These are phyloP conservation scores for Eudemis profundana DNA, from an alignment of 2,888 invertebrate species.

Conservation along the genomic window DNA sequence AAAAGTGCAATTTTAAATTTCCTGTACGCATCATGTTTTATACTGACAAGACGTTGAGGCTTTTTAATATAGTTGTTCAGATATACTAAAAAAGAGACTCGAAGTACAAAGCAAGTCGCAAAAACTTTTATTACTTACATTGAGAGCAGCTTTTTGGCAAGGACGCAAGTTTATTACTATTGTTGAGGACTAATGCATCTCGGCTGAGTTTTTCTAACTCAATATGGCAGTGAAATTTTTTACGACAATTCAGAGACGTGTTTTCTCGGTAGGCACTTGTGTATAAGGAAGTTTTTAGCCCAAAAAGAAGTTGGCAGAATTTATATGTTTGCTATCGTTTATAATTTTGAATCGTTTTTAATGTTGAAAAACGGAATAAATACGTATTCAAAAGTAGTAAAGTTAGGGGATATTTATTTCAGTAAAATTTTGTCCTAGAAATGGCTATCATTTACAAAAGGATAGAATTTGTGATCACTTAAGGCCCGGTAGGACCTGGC, in stretches of 20 bases:
- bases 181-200: constrained; percentile 23
- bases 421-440: too few relatives aligned
- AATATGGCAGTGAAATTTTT: neutral
- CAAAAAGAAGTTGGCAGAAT: neutral
- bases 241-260: neutral
- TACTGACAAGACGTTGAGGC: neutral
- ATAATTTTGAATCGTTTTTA: too few relatives aligned
- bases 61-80: constrained; percentile 1
- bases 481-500: too few relatives aligned
- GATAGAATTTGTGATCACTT: too few relatives aligned
- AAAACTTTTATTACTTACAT: constrained; percentile 29
- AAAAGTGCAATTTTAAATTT: too few relatives aligned
- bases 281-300: neutral
- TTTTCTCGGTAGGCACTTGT: neutral
- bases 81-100: neutral
- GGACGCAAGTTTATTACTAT: constrained; percentile 25
- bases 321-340: too few relatives aligned
- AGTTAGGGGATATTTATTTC: too few relatives aligned
- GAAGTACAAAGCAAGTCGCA: constrained; percentile 4
- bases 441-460: too few relatives aligned
- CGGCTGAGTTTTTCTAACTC: constrained; percentile 16
- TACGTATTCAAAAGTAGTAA: too few relatives aligned
- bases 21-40: too few relatives aligned
- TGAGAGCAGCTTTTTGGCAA: constrained; percentile 14
- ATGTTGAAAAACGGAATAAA: constrained; percentile 1